Evolutionary conservation across 1,140 invertebrate species (phyloP), one percentile per base, ranked within the genome.

Genomic region (Psix sp.): DNA sequence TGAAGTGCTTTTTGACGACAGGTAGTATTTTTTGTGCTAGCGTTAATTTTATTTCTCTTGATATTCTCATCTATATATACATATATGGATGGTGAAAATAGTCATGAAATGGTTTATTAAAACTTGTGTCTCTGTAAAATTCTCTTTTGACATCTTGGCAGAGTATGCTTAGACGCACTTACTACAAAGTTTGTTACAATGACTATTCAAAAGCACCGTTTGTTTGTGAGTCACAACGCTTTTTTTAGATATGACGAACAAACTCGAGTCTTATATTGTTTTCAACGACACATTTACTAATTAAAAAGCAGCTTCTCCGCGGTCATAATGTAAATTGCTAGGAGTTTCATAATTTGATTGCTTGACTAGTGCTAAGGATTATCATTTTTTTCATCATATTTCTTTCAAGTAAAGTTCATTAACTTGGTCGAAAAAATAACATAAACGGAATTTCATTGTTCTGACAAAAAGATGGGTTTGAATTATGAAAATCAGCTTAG

Each of bases 161-260:
- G 57, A 48, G 42, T 31, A 24, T 62, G 35, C 49, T 48, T 62
- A 56, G 49, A 49, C 42, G 62, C 49, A 40, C 42, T 62, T 49
- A 56, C 43, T 42, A 26, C 21, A 56, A 71, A 71, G 42, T 71
- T 71, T 51, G 67, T 63, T 71, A 71, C 57, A 71, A 63, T 63
- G 67, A 36, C 51, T 71, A 57, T 71, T 71, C 67, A 42, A 62
- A 71, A 56, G 57, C 43, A 26, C 1, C 45, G 21, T 35, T 52
- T 57, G 51, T 63, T 71, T 52, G 20, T 16, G 31, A 46, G 65
- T 24, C 11, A 21, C 45, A 39, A 38, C 45, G 18, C 33, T 51
- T 59, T 46, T 5, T 51, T 48, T n/a, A 16, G 52, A 59, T 51
- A 59, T 54, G 52, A 59, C 17, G 49, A 51, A 43, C 31, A 18